Evolutionary conservation across 1,140 invertebrate genomes (phyloP).

Genomic region (Formica selysi): DNA sequence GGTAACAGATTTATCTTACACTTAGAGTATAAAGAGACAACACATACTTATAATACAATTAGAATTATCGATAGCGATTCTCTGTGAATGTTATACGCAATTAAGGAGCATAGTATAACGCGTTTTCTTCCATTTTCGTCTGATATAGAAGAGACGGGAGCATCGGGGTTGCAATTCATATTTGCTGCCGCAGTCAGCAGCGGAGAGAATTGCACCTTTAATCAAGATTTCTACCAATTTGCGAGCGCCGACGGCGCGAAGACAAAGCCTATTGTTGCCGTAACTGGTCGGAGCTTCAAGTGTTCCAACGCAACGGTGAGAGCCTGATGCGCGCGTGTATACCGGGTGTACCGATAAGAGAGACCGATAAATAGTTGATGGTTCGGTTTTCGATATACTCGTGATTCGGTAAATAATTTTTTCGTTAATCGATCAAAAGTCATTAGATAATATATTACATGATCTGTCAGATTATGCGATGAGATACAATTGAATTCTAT

Average conservation of each 20-base stretch:
- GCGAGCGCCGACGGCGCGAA: slow-evolving; percentile 85
- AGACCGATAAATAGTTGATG: not conserved
- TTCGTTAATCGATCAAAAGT: not conserved
- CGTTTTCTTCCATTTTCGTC: slow-evolving; percentile 76
- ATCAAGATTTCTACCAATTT: slow-evolving; percentile 87
- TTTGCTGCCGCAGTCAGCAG: slow-evolving; percentile 78
- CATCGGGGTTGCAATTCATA: slow-evolving; percentile 82
- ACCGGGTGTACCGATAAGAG: slow-evolving; percentile 73
- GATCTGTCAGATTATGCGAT: not conserved
- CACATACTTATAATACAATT: slow-evolving; percentile 30
- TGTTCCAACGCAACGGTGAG: slow-evolving; percentile 83
- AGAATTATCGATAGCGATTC: slow-evolving; percentile 40
- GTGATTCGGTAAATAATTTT: slow-evolving; percentile 8
- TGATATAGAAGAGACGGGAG: slow-evolving; percentile 64
- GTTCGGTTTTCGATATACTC: not conserved
- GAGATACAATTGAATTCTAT: not conserved
- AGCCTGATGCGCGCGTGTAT: slow-evolving; percentile 75
- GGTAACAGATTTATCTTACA: not conserved
- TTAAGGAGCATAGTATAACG: slow-evolving; percentile 53
- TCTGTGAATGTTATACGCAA: slow-evolving; percentile 20
- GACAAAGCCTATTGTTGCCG: slow-evolving; percentile 86
- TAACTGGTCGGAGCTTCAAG: slow-evolving; percentile 86
- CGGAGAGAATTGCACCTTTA: slow-evolving; percentile 86
- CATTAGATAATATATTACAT: not conserved
- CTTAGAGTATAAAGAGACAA: no score